A percentile compares a stretch with the other conserved stretches of the same genome.
Conservation (phyloP, 2,888 invertebrate species). For the Lutraria lutraria region DNA sequence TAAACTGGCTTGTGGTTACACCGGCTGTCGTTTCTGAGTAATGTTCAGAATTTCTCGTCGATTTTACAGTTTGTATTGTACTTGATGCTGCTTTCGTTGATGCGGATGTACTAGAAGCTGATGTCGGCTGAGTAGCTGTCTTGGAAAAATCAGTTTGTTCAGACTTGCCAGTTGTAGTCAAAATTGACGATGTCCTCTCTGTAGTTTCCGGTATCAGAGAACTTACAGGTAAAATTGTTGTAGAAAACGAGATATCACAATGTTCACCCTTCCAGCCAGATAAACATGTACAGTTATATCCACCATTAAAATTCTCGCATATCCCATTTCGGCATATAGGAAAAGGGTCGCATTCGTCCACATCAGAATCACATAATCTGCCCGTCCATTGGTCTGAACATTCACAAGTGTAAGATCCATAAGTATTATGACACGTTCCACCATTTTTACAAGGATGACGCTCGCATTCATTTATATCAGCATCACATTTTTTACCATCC, state of each 20-base stretch:
- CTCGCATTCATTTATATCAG: slow-evolving; percentile 37
- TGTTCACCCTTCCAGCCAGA: slow-evolving; percentile 9
- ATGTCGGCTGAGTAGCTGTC: background rate
- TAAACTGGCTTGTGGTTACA: background rate
- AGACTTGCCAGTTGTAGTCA: background rate
- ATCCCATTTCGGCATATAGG: background rate
- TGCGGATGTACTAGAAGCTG: background rate
- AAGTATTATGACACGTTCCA: background rate
- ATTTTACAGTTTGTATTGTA: background rate
- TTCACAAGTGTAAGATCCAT: slow-evolving; percentile 19
- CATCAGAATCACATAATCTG: slow-evolving; percentile 3
- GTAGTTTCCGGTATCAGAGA: background rate
- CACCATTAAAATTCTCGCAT: slow-evolving; percentile 24
- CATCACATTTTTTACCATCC: slow-evolving; percentile 12
- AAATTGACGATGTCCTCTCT: background rate
- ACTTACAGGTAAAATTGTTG: background rate
- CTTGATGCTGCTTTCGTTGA: background rate
- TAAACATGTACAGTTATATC: slow-evolving; percentile 23
- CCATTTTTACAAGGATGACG: slow-evolving; percentile 14
- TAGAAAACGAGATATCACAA: background rate
- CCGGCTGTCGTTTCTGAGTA: background rate
- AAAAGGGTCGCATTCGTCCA: slow-evolving; percentile 15
- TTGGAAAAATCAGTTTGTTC: background rate
- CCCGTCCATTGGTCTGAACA: slow-evolving; percentile 9
- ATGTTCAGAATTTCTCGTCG: background rate